These are phyloP conservation scores for Triplophysa rosa DNA, from an alignment of 2,113 vertebrate species.

Conservation along the genomic window DNA sequence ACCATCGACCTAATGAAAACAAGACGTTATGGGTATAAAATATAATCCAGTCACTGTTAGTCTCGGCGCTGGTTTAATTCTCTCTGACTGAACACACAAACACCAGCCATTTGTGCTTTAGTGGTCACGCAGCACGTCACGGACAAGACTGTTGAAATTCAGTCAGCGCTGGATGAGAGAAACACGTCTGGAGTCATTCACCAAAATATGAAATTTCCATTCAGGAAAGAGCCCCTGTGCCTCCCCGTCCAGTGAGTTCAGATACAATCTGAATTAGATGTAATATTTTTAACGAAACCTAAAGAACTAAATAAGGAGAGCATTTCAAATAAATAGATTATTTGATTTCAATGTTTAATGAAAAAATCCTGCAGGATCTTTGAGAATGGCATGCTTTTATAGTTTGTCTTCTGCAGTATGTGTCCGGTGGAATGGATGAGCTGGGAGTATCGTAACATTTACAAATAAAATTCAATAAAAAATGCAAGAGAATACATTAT, in stretches of 20 bases:
- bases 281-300: background rate
- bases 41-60: slow-evolving; percentile 15
- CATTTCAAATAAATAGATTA: no score
- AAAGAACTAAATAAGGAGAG: no score
- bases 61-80: background rate
- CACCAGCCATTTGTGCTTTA: background rate
- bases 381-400: no score
- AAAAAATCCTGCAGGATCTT: no score
- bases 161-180: background rate
- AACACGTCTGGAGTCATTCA: background rate
- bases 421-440: no score
- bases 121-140: background rate
- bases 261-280: background rate
- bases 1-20: background rate
- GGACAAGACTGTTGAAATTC: slow-evolving; percentile 7
- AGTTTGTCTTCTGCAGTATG: no score
- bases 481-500: no score
- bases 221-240: background rate
- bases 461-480: no score
- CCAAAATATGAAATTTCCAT: no score
- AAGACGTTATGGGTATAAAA: background rate
- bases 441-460: no score
- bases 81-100: slow-evolving; percentile 6
- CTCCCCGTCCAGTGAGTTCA: background rate
- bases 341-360: no score